Conservation (phyloP, 2,888 invertebrate species). For the Xylophagus ater region DNA sequence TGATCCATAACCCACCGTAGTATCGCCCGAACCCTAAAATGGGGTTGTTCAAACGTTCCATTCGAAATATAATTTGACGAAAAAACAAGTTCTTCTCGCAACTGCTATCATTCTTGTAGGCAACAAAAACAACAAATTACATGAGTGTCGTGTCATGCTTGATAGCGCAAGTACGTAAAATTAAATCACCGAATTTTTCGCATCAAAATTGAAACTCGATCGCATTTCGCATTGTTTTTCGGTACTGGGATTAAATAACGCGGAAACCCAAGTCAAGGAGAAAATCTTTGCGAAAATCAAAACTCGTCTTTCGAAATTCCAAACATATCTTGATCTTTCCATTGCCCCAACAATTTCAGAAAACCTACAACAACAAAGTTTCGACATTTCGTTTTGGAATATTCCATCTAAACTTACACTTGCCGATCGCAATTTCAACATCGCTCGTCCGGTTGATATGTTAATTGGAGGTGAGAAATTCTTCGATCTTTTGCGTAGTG, state of each 20-base stretch:
- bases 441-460: background rate
- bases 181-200: background rate
- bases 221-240: background rate
- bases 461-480: background rate
- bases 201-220: background rate
- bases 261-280: background rate
- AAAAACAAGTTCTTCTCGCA: background rate
- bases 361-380: background rate
- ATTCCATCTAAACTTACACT: background rate
- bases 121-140: background rate
- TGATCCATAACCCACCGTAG: background rate
- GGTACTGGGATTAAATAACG: background rate
- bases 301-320: background rate
- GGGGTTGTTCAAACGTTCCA: background rate
- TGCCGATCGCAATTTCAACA: constrained; percentile 1
- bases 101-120: background rate
- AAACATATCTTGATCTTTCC: background rate
- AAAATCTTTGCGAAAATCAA: background rate
- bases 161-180: background rate
- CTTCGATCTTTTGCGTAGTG: background rate
- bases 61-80: background rate
- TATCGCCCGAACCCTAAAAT: background rate
- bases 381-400: background rate
- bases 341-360: background rate
- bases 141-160: no score